Base-by-base conservation (phyloP, 2,113 vertebrate species). In the Talpa occidentalis region DNA sequence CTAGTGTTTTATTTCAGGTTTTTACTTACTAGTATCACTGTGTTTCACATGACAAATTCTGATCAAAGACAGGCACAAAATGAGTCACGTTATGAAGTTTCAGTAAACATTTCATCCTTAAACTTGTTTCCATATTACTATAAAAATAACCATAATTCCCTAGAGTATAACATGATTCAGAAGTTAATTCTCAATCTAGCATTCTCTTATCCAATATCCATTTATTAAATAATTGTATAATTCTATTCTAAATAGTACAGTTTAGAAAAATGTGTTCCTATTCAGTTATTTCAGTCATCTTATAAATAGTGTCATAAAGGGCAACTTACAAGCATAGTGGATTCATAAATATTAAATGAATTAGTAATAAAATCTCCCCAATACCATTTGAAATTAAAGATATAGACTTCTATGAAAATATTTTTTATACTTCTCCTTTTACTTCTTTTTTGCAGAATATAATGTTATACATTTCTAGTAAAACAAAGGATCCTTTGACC, bases 341-440 rank as follows among this genome's bases (percentile, higher is more conserved):
- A 86, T 24, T 94, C 76, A 96, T 93, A 72, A 92, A 93, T 89
- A 87, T 49, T 93, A 93, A 95, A 91, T 79, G 44, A 96, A 92
- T 94, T 79, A 95, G 47, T 90, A 83, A 91, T 89, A 93, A 91
- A 94, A 89, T 76, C 6, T 74, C 32, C 85, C 82, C 6, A 81
- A 74, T 89, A 91, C 9, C 30, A 67, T 73, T 26, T 90, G 70
- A 93, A 95, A 95, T 90, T 80, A 95, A 96, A 93, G 69, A 76
- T 56, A 74, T 12, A 93, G 44, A 10, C 19, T 82, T 93, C 77
- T 67, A 81, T 87, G 70, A 89, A 88, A 93, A 76, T 81, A 69
- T 72, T 60, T 96, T 72, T 95, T 90, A 85, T 84, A 40, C 32
- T 40, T 90, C 67, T 89, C 59, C 62, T 93, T 93, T 90, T 88